phyloP scores from a whole-genome alignment of 1,140 invertebrate genomes.

The Drosophila parabipectinata region DNA sequence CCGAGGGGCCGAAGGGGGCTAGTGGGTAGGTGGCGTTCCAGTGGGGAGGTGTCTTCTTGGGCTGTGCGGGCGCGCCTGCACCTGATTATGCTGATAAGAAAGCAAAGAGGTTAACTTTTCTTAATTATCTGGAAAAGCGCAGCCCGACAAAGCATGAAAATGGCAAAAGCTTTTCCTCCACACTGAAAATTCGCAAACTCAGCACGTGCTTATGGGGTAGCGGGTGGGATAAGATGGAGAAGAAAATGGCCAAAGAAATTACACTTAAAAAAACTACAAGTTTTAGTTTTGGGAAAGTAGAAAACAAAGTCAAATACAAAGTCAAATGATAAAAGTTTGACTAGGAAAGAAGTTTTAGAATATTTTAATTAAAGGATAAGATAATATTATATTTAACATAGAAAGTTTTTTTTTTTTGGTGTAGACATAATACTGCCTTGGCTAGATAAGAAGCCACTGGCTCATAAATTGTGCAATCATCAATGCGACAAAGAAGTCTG shows the following conservation, averaged over 20 bases:
- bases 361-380: neutral
- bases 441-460: constrained; percentile 50
- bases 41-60: too few species aligned
- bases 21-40: neutral
- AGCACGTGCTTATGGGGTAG: constrained; percentile 34
- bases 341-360: neutral
- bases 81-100: constrained; percentile 80
- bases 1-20: neutral
- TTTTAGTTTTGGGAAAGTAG: too few species aligned
- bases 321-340: neutral
- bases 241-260: neutral
- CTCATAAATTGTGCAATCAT: constrained; percentile 59
- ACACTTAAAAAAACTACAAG: constrained; percentile 3
- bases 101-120: constrained; percentile 80
- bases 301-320: too few species aligned
- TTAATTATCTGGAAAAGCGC: constrained; percentile 79
- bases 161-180: constrained; percentile 19
- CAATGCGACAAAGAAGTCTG: constrained; percentile 52
- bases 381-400: neutral
- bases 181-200: constrained; percentile 40
- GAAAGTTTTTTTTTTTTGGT: neutral
- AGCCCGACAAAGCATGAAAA: constrained; percentile 38
- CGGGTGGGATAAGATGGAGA: neutral
- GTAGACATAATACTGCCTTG: constrained; percentile 10
- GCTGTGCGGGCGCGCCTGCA: constrained; percentile 30